Evolutionary conservation across 1,140 invertebrate species (phyloP).

Genomic region (Euschistus heros): DNA sequence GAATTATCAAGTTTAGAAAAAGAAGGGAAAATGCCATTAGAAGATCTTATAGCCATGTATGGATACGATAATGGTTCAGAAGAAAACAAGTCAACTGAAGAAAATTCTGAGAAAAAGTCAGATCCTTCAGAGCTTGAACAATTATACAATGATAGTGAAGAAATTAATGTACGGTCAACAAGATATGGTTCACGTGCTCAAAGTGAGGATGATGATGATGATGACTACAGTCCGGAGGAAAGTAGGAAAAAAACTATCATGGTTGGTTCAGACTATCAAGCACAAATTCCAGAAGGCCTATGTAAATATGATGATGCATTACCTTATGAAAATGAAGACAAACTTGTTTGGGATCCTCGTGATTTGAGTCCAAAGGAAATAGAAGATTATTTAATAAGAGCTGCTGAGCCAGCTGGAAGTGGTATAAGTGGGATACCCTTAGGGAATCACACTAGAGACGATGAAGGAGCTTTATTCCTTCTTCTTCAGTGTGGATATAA

Average conservation of each 20-base stretch:
- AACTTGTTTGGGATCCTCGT: conserved; percentile 83
- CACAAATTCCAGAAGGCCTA: conserved; percentile 81
- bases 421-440: conserved; percentile 53
- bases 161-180: conserved; percentile 34
- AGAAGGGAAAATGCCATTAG: conserved; percentile 84
- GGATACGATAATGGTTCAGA: conserved; percentile 49
- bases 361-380: conserved; percentile 60
- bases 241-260: conserved; percentile 68
- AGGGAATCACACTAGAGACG: conserved; percentile 76
- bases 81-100: conserved; percentile 35
- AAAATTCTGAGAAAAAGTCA: conserved; percentile 36
- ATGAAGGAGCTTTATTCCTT: conserved; percentile 87
- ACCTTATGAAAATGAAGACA: conserved; percentile 94
- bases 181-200: conserved; percentile 36
- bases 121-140: conserved; percentile 38
- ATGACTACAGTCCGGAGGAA: conserved; percentile 64
- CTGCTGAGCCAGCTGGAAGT: conserved; percentile 43
- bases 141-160: conserved; percentile 40
- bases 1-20: conserved; percentile 70
- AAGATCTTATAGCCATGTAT: conserved; percentile 81
- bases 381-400: conserved; percentile 69
- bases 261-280: conserved; percentile 91
- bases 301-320: conserved; percentile 73
- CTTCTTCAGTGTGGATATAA: conserved; percentile 91
- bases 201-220: conserved; percentile 56